Percentiles rank a stretch among this genome's conserved stretches.
These are phyloP conservation scores for Agriopis marginaria DNA, from an alignment of 2,888 invertebrate species.

Conservation along the genomic window DNA sequence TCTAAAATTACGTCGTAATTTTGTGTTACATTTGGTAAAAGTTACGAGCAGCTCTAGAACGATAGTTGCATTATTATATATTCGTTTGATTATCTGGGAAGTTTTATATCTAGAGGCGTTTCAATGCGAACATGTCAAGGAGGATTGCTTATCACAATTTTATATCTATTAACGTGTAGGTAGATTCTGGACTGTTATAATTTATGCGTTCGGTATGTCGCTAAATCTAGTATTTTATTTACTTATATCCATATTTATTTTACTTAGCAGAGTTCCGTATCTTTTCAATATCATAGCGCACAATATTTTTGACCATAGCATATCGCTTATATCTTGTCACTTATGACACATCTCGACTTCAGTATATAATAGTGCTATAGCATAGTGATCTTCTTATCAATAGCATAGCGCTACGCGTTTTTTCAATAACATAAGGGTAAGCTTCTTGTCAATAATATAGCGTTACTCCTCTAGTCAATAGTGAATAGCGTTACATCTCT, in stretches of 20 bases:
- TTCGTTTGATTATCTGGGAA: slow-evolving; percentile 20
- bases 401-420: no score
- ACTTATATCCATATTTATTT: not conserved
- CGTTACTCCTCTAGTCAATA: no score
- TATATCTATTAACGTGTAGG: slow-evolving; percentile 3
- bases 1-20: not conserved
- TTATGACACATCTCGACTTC: no score
- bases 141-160: slow-evolving; percentile 23
- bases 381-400: no score
- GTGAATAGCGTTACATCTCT: no score
- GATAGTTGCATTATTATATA: slow-evolving; percentile 1
- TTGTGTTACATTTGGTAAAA: not conserved
- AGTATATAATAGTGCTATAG: no score
- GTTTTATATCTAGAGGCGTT: slow-evolving; percentile 10
- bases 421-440: no score
- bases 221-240: not conserved
- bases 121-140: slow-evolving; percentile 27
- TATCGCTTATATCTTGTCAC: no score
- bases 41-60: not conserved
- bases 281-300: not conserved
- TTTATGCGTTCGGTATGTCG: not conserved
- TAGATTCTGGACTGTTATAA: slow-evolving; percentile 6
- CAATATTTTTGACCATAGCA: no score
- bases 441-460: no score
- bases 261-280: not conserved